Conservation (phyloP, 2,888 invertebrate genomes). For the Epistrophe grossulariae region DNA sequence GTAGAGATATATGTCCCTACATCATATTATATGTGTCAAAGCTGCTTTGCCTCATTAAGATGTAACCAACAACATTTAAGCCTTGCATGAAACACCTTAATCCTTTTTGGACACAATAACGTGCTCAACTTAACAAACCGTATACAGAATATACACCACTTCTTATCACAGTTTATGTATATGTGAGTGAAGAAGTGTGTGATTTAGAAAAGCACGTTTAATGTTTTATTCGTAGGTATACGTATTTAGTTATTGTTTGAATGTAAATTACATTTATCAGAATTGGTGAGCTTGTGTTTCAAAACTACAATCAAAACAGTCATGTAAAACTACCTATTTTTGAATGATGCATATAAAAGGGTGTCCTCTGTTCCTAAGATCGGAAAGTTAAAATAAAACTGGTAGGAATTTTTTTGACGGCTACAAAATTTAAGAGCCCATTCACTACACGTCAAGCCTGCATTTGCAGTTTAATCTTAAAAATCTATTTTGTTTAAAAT, state of each 20-base stretch:
- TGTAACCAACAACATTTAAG: slow-evolving; percentile 33
- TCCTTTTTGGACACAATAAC: slow-evolving; percentile 35
- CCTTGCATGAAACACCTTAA: slow-evolving; percentile 38
- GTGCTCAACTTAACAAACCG: slow-evolving; percentile 15
- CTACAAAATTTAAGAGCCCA: too few species aligned
- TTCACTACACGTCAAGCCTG: too few species aligned
- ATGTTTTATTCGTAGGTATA: slow-evolving; percentile 12
- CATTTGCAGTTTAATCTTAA: too few species aligned
- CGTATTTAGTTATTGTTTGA: slow-evolving; percentile 15
- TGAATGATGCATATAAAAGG: background rate
- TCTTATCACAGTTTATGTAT: slow-evolving; percentile 9
- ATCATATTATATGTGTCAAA: slow-evolving; percentile 9
- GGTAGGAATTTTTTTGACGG: too few species aligned
- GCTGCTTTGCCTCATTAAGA: slow-evolving; percentile 26
- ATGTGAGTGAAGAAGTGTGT: background rate
- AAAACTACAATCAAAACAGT: slow-evolving; percentile 23
- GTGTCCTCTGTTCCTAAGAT: background rate
- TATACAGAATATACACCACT: slow-evolving; percentile 16
- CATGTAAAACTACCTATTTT: background rate
- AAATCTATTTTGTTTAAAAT: too few species aligned
- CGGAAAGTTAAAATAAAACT: too few species aligned
- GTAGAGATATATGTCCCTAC: background rate
- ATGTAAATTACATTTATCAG: slow-evolving; percentile 27
- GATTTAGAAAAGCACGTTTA: background rate
- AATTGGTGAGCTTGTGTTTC: slow-evolving; percentile 6